Evolutionary conservation across 37 sponge, comb jelly and placozoan species (phyloP), one percentile per base, ranked within the genome.

Genomic region (Aplysina aerophoba): DNA sequence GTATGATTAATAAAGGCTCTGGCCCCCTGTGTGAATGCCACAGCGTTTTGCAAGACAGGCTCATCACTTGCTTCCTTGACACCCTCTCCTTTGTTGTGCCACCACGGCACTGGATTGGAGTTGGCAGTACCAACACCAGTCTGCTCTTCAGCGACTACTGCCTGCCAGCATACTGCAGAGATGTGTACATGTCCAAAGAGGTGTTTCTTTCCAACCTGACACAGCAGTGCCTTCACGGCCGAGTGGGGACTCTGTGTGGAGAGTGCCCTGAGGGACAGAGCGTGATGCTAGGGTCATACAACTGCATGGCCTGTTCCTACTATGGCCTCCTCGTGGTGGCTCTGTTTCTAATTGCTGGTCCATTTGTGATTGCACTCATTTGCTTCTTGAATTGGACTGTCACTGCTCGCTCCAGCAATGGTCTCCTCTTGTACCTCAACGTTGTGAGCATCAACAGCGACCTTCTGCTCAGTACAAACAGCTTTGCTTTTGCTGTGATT

Each of bases 341-440:
- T 4, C 20, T 81, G 28, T 39, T 56, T 60, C 59, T 89, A 53
- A 66, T 79, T 71, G 53, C 68, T 12, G 89, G 85, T 25, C 35
- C 85, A 13, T 34, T 73, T 0, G 65, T 89, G 0, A 79, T 89
- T 31, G 28, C 38, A 0, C 37, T 85, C 50, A 34, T 89, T 21
- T 61, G 44, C 34, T 11, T 72, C 12, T 55, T 80, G 28, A 84
- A 80, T 11, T 50, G 79, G 39, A 89, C 89, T n/a, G 55, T 89
- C 6, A 30, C 81, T 44, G 30, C 63, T 20, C 81, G 89, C 33
- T 44, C 67, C 22, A 40, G 84, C 66, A 85, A 84, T 69, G 89
- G 85, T 0, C 60, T 89, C 20, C 35, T 89, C 44, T 81, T 89
- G n/a, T 89, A 89, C 78, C 74, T 84, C 6, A 89, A 89, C 40